Base-by-base conservation (phyloP, 2,888 invertebrate genomes). In the Torymus texanus region DNA sequence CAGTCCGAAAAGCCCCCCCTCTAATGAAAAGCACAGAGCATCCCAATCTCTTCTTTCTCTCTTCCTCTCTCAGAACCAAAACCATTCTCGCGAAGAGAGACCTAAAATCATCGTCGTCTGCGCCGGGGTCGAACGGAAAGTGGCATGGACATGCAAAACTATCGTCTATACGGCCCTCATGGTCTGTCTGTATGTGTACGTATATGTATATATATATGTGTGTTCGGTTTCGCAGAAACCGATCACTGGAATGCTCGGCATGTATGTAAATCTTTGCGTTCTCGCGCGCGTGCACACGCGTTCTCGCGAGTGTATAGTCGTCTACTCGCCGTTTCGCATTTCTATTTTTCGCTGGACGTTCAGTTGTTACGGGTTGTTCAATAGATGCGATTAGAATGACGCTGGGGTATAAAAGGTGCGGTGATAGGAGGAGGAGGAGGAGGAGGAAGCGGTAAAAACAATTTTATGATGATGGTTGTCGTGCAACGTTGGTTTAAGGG, bases 81-180 rank as follows among this genome's bases (percentile, higher is more conserved):
- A 41, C 41, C 41, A 8, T 8, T 41, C 41, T 5, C n/a, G 50
- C 55, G 21, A 29, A 18, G 58, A 55, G n/a, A 53, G 76, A 67
- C 79, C 79, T 73, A 73, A 80, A 80, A 80, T 80, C 76, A 80
- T 73, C 76, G 58, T 67, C 72, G 67, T 41, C 72, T 21, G 56
- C 74, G 21, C 59, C 53, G 24, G 24, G 61, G 41, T 59, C 53
- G 24, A 21, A 66, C 53, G 55, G 75, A 76, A 56, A 58, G 24
- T 66, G 72, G 71, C 29, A 24, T 29, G 73, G 65, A 55, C 72
- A 72, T 67, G 72, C 76, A 76, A 80, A 79, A 61, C 50, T 18
- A 61, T 63, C 67, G 41, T 16, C 24, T 63, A 21, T 59, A 41
- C 14, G 51, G 50, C 70, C 62, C 41, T 8, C 8, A 41, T 21